These are phyloP conservation scores for Eupithecia centaureata DNA, from an alignment of 2,888 invertebrate species.

Conservation along the genomic window DNA sequence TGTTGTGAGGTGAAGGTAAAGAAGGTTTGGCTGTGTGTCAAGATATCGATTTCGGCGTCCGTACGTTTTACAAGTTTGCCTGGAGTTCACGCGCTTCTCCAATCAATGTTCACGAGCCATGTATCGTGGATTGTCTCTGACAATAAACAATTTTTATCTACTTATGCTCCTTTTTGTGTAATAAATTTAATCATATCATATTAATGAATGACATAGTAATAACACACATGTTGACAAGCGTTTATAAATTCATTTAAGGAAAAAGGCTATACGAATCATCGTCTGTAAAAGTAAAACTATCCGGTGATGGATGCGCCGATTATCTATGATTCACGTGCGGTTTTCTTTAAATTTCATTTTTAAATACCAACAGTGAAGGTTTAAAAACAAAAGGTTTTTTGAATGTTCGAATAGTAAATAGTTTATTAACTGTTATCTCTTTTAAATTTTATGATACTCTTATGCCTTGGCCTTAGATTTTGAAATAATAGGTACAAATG, in stretches of 20 bases:
- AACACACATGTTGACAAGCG: conserved; percentile 16
- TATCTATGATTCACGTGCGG: neutral
- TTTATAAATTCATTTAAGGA: neutral
- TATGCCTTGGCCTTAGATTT: conserved; percentile 5
- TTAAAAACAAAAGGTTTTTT: neutral
- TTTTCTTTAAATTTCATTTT: neutral
- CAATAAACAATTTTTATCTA: conserved; percentile 31
- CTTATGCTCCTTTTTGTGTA: conserved; percentile 31
- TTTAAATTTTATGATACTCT: neutral
- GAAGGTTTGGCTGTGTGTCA: neutral
- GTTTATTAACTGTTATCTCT: neutral
- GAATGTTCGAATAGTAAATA: conserved; percentile 10
- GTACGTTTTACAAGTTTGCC: neutral
- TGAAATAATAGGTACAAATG: neutral
- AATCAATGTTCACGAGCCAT: conserved; percentile 15
- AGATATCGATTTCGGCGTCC: neutral
- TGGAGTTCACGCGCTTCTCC: conserved; percentile 1
- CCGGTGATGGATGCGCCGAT: neutral
- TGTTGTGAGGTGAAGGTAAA: neutral
- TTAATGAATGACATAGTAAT: too few species aligned
- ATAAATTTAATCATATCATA: conserved; percentile 42
- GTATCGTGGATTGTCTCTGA: conserved; percentile 20
- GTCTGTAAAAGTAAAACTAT: neutral
- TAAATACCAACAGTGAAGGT: neutral
- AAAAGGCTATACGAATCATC: neutral